Conservation (phyloP, 2,888 invertebrate species). For the Drosophila borealis region DNA sequence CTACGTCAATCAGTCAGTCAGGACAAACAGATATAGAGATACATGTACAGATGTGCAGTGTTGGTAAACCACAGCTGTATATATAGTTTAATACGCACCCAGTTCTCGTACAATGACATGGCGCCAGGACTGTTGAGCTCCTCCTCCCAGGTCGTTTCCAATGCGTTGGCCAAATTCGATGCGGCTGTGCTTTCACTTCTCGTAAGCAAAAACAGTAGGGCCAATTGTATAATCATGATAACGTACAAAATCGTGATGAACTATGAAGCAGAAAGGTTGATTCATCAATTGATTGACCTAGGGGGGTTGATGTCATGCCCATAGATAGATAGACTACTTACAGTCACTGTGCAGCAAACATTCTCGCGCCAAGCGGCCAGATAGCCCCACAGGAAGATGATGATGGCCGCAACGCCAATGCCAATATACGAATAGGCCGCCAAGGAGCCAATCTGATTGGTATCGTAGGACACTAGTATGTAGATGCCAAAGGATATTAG, state of each 20-base stretch:
- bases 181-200: constrained; percentile 40
- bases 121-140: constrained; percentile 76
- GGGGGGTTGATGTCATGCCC: constrained; percentile 15
- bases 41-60: neutral
- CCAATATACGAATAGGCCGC: constrained; percentile 64
- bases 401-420: constrained; percentile 65
- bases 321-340: constrained; percentile 85
- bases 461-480: constrained; percentile 62
- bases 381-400: constrained; percentile 94
- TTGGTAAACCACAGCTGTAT: neutral
- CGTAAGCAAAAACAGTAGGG: constrained; percentile 49
- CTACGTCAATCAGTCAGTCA: neutral
- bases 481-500: constrained; percentile 78
- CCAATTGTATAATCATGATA: constrained; percentile 67
- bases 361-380: constrained; percentile 94
- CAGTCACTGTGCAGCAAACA: constrained; percentile 93
- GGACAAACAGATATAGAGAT: no score
- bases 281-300: constrained; percentile 3
- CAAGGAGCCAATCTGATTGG: constrained; percentile 54
- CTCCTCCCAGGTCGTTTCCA: constrained; percentile 85
- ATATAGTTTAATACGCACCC: constrained; percentile 62
- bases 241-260: constrained; percentile 71
- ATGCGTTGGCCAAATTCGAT: constrained; percentile 69
- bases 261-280: constrained; percentile 85
- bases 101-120: constrained; percentile 81